Conservation (phyloP, 1,140 invertebrate genomes). For the Radopholus similis region DNA sequence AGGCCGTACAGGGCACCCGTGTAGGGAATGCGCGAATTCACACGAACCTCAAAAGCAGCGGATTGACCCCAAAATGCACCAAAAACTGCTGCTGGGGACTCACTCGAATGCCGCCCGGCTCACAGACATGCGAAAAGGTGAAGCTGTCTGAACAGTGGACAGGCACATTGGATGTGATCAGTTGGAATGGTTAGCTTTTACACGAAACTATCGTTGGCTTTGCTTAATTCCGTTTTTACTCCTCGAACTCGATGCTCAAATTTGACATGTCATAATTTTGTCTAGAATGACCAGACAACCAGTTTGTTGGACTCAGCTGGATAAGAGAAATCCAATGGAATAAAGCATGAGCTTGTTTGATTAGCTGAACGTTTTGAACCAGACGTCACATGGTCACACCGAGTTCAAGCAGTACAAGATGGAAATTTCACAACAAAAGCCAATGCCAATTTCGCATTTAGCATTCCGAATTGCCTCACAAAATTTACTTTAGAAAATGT, state of each 20-base stretch:
- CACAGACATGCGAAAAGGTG: constrained; percentile 49
- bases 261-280: too few relatives aligned
- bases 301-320: too few relatives aligned
- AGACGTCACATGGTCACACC: background rate
- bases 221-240: too few relatives aligned
- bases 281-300: too few relatives aligned
- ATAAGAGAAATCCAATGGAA: too few relatives aligned
- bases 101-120: constrained; percentile 49
- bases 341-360: too few relatives aligned
- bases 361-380: background rate
- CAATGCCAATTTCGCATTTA: background rate
- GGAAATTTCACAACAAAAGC: too few relatives aligned
- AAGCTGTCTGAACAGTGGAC: constrained; percentile 55
- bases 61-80: constrained; percentile 21
- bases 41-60: constrained; percentile 14
- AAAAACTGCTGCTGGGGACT: background rate
- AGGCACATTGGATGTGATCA: too few relatives aligned
- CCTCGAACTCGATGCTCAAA: too few relatives aligned
- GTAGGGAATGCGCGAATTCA: constrained; percentile 52
- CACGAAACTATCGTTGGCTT: too few relatives aligned
- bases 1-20: constrained; percentile 58
- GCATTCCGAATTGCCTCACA: background rate
- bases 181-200: too few relatives aligned
- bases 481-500: background rate
- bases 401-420: constrained; percentile 2